Percentiles rank a stretch among this genome's conserved stretches.
These are phyloP conservation scores for Hydrocynus forskahlii DNA, from an alignment of 2,797 vertebrate genomes.

Conservation along the genomic window DNA sequence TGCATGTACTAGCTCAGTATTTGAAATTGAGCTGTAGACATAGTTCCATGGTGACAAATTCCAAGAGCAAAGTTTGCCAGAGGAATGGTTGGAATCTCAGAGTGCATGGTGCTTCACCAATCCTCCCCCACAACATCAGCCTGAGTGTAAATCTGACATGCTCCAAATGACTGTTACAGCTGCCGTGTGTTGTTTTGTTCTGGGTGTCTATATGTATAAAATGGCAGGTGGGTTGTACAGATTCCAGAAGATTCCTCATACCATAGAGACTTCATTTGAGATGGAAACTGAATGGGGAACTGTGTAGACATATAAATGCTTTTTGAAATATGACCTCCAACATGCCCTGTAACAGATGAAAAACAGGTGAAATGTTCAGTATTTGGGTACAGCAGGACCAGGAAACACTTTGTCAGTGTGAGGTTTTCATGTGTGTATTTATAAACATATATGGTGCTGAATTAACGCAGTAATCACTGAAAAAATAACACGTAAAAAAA, in stretches of 20 bases:
- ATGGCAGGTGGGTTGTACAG: conserved; percentile 19
- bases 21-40: conserved; percentile 23
- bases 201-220: conserved; percentile 25
- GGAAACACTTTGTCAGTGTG: neutral
- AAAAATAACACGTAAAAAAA: no score
- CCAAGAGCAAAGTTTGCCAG: conserved; percentile 22
- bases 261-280: conserved; percentile 28
- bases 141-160: conserved; percentile 59
- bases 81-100: conserved; percentile 54
- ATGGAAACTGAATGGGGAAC: neutral
- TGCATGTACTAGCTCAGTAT: conserved; percentile 29
- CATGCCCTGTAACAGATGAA: neutral
- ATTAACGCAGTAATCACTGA: no score
- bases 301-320: neutral
- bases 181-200: conserved; percentile 65
- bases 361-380: neutral
- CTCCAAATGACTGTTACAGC: conserved; percentile 58
- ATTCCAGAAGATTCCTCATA: conserved; percentile 30
- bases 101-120: conserved; percentile 37
- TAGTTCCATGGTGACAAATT: conserved; percentile 42
- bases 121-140: conserved; percentile 39
- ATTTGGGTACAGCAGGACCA: neutral
- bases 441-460: no score
- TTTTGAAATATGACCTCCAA: neutral
- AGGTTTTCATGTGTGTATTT: no score